These are phyloP conservation scores for Achroia grisella DNA, from an alignment of 1,140 invertebrate genomes.

Conservation along the genomic window DNA sequence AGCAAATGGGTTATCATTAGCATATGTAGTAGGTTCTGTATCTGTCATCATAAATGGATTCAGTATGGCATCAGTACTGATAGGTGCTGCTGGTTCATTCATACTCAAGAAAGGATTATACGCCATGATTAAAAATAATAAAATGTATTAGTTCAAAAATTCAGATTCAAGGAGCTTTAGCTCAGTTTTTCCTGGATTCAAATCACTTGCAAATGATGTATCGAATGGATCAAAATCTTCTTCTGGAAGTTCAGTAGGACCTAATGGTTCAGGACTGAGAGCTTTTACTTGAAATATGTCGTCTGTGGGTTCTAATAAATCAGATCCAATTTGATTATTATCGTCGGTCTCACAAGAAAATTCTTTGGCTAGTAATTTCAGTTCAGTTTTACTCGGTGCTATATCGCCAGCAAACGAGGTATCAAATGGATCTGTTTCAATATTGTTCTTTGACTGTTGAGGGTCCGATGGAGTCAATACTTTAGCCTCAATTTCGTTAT, in stretches of 20 bases:
- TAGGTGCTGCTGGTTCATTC: constrained; percentile 72
- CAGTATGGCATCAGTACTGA: constrained; percentile 60
- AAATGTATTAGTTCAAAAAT: constrained; percentile 68
- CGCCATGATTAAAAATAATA: constrained; percentile 65
- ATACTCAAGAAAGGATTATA: constrained; percentile 86
- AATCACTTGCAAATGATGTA: constrained; percentile 83
- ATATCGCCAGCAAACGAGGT: constrained; percentile 84
- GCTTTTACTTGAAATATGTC: constrained; percentile 79
- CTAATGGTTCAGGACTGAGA: constrained; percentile 76
- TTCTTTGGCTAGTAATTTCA: constrained; percentile 83
- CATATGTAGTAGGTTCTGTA: constrained; percentile 35
- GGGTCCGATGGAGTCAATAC: constrained; percentile 73
- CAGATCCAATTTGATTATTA: constrained; percentile 27
- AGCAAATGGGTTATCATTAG: constrained; percentile 77
- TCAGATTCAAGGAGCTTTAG: constrained; percentile 84
- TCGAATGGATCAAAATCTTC: constrained; percentile 84
- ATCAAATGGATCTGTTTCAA: constrained; percentile 85
- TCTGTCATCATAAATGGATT: constrained; percentile 84
- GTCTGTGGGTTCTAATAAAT: constrained; percentile 74
- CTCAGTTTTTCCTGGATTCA: constrained; percentile 85
- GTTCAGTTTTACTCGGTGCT: constrained; percentile 80
- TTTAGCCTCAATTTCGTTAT: constrained; percentile 76
- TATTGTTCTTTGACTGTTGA: constrained; percentile 41
- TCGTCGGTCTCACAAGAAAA: constrained; percentile 71
- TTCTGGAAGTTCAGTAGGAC: constrained; percentile 46